phyloP scores from a whole-genome alignment of 2,797 vertebrate species.

The Sparidentex hasta region DNA sequence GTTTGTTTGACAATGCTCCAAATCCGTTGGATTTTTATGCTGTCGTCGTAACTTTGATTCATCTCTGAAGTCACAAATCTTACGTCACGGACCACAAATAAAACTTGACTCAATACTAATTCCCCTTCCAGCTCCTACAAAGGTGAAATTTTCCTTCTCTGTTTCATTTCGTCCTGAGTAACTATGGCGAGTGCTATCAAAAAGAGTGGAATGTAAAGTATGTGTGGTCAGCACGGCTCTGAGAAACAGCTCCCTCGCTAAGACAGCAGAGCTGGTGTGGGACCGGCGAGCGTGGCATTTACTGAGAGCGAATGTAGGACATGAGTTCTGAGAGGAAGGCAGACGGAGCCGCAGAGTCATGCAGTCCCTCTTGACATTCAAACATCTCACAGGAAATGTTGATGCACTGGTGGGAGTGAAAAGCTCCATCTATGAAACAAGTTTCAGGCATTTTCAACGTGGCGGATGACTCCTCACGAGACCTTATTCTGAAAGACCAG shows the following conservation, averaged over 20 bases:
- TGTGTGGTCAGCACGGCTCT: constrained; percentile 70
- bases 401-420: background rate
- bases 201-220: constrained; percentile 77
- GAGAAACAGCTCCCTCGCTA: constrained; percentile 56
- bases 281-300: constrained; percentile 64
- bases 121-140: constrained; percentile 23
- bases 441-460: background rate
- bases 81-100: background rate
- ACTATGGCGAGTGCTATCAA: constrained; percentile 72
- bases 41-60: background rate
- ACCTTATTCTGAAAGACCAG: background rate
- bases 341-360: background rate
- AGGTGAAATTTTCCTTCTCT: constrained; percentile 37
- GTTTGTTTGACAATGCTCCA: background rate
- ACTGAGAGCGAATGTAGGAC: constrained; percentile 36
- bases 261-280: constrained; percentile 57
- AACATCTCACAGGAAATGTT: background rate
- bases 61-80: background rate
- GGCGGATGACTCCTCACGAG: background rate
- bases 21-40: constrained; percentile 8
- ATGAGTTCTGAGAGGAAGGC: constrained; percentile 7
- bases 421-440: background rate
- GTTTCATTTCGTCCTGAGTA: constrained; percentile 61
- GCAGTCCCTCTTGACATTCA: background rate
- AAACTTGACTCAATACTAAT: constrained; percentile 1